A percentile compares a stretch with the other conserved stretches of the same genome.
Conservation (phyloP, 2,888 invertebrate species). For the Scotopteryx bipunctaria region DNA sequence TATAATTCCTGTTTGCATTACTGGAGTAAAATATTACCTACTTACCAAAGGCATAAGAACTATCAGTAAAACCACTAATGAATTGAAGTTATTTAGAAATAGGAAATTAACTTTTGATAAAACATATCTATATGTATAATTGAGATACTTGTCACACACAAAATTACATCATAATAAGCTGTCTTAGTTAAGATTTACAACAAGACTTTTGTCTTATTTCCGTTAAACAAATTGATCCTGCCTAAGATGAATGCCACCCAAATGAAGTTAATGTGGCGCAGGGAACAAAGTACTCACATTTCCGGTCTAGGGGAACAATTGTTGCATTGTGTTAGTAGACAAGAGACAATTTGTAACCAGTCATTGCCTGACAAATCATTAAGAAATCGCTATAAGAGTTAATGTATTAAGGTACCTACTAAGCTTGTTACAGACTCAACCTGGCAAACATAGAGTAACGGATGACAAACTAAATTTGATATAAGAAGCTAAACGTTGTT, state of each 20-base stretch:
- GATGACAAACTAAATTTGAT: no score
- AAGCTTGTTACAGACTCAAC: constrained; percentile 33
- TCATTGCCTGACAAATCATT: constrained; percentile 55
- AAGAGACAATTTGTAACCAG: constrained; percentile 54
- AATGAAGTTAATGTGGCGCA: constrained; percentile 48
- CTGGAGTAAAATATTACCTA: no score
- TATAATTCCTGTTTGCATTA: no score
- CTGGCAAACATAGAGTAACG: no score
- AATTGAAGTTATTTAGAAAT: no score
- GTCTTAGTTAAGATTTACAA: constrained; percentile 13
- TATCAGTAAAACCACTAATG: no score
- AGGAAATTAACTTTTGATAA: no score
- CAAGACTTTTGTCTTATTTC: constrained; percentile 22
- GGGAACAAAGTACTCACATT: constrained; percentile 50
- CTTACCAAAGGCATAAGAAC: no score
- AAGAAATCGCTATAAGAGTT: constrained; percentile 42
- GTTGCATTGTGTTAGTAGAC: constrained; percentile 52
- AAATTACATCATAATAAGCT: constrained; percentile 4
- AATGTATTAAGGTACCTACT: constrained; percentile 23
- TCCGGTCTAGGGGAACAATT: constrained; percentile 57
- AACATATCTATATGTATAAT: not conserved
- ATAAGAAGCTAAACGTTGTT: no score
- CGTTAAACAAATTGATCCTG: constrained; percentile 36
- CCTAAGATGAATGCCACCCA: constrained; percentile 37
- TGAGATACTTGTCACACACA: not conserved